A percentile compares a stretch with the other conserved stretches of the same genome.
phyloP scores from a whole-genome alignment of 2,888 invertebrate species.

The Octodonta nipae region DNA sequence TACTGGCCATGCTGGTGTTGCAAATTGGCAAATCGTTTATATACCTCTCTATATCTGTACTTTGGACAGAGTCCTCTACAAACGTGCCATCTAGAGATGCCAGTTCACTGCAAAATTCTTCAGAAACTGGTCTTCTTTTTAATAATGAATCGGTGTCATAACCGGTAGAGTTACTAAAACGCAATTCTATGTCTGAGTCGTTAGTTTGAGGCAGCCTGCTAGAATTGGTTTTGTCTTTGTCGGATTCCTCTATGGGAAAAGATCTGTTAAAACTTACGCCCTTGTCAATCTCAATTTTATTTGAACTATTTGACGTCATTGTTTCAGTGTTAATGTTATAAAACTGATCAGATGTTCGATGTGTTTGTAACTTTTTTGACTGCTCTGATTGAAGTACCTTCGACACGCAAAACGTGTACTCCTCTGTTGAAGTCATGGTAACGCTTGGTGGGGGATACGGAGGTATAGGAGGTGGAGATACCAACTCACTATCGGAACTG shows the following conservation, averaged over 20 bases:
- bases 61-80: constrained; percentile 40
- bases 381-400: constrained; percentile 13
- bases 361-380: constrained; percentile 11
- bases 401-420: constrained; percentile 3
- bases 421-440: constrained; percentile 42
- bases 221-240: constrained; percentile 14
- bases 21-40: constrained; percentile 50
- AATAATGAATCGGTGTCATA: constrained; percentile 31
- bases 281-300: no score
- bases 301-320: no score
- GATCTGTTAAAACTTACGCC: no score
- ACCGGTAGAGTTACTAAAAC: constrained; percentile 21
- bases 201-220: constrained; percentile 30
- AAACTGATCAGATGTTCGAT: constrained; percentile 22
- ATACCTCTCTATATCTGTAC: constrained; percentile 55
- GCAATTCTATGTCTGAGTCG: constrained; percentile 34
- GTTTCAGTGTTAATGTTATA: constrained; percentile 16
- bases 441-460: constrained; percentile 60
- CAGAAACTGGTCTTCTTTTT: constrained; percentile 61
- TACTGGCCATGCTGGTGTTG: constrained; percentile 27
- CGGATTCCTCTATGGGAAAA: no score
- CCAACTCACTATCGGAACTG: constrained; percentile 67
- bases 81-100: constrained; percentile 40
- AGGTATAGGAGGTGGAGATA: constrained; percentile 68
- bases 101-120: constrained; percentile 58